Base-by-base conservation (phyloP, 2,888 invertebrate genomes). In the Nemapogon koenigi region DNA sequence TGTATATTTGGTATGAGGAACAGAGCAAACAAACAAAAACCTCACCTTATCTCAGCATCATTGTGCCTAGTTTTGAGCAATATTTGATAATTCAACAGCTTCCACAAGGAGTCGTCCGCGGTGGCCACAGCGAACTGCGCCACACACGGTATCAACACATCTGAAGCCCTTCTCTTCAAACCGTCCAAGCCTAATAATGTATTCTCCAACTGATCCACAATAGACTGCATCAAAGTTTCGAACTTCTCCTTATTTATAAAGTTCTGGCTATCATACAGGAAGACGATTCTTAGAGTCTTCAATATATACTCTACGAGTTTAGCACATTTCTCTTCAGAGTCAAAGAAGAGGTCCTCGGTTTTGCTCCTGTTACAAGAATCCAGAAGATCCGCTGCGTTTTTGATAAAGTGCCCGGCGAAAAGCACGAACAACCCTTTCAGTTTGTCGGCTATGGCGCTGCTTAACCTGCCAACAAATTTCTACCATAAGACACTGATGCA, bases 171-270 rank as follows among this genome's bases (percentile, higher is more conserved):
- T 2, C 67, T 57, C 49, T 85, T 81, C 50, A 89, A 83, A 13
- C 59, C 59, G 11, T 82, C 79, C 42, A 82, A 81, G 3, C 84
- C 84, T n/a, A 86, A 84, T 16, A 88, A 53, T 1, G 81, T 82
- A 55, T 92, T 93, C 55, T 93, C 92, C 39, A 93, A 57, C 69
- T 96, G 95, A 62, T 97, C 93, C 0, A 95, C 90, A 8, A 97
- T 71, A 0, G 95, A 92, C 45, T 90, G 89, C 84, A 93, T 87
- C 1, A 97, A 64, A 0, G 87, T 81, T 46, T 93, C 89, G 62
- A 96, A 96, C 35, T 91, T 78, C 46, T 94, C 91, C 47, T 89
- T 87, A 55, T 88, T 94, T 0, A 95, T 69, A 57, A 95, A 94
- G 51, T 87, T 88, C 45, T 90, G 90, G 33, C 85, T 88, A 57